Conservation (phyloP, 1,140 invertebrate genomes). For the Polypedilum pembai region DNA sequence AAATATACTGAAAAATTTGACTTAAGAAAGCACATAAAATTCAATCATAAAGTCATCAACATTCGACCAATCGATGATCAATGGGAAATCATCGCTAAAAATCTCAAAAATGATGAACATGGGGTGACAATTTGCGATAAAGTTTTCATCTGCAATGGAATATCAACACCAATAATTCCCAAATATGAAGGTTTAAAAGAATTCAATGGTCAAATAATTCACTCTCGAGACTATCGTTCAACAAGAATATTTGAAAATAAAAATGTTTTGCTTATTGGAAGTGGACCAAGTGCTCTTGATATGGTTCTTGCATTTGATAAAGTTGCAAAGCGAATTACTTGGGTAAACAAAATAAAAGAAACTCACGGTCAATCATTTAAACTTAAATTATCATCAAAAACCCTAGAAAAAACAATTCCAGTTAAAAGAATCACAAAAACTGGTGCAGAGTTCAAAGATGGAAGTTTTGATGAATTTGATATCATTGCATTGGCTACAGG, state of each 20-base stretch:
- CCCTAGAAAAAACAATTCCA: no score
- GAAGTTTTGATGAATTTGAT: no score
- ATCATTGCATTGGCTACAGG: no score
- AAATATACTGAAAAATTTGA: not conserved
- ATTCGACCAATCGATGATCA: no score
- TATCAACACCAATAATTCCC: slow-evolving; percentile 49
- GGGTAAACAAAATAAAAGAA: no score
- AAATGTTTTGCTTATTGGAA: slow-evolving; percentile 48
- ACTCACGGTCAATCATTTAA: no score
- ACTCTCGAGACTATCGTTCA: slow-evolving; percentile 56
- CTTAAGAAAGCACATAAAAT: slow-evolving; percentile 13
- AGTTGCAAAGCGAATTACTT: no score
- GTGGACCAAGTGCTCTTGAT: slow-evolving; percentile 56
- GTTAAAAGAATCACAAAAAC: no score
- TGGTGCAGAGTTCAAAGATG: no score
- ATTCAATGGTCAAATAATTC: slow-evolving; percentile 48
- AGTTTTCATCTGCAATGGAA: slow-evolving; percentile 59
- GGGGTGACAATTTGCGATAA: slow-evolving; percentile 48
- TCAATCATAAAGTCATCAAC: not conserved
- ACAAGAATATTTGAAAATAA: slow-evolving; percentile 44
- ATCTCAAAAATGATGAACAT: not conserved
- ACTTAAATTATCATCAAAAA: no score
- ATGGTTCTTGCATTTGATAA: slow-evolving; percentile 42
- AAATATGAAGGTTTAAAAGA: slow-evolving; percentile 33
- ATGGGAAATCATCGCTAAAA: no score